Evolutionary conservation across 2,888 invertebrate species (phyloP).

Genomic region (Caenorhabditis drosophilae): DNA sequence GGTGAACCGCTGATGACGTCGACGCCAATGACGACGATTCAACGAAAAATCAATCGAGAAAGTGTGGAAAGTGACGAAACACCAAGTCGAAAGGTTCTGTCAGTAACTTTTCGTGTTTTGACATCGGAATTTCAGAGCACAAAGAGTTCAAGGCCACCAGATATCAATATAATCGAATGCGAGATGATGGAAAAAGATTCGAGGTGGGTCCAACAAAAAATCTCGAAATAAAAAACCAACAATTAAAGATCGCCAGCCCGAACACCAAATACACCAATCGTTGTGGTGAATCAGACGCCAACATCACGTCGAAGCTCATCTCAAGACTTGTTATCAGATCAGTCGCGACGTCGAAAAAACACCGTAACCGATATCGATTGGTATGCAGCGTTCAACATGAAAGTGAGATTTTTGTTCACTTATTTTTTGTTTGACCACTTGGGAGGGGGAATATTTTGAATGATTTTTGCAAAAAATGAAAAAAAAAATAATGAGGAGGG

Average conservation of each 20-base stretch:
- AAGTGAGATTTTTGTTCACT: conserved; percentile 22
- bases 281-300: conserved; percentile 45
- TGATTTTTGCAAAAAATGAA: no score
- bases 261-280: conserved; percentile 42
- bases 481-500: no score
- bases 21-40: conserved; percentile 43
- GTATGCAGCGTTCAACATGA: conserved; percentile 55
- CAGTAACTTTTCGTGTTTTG: no score
- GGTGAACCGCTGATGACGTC: conserved; percentile 42
- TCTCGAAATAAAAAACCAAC: conserved; percentile 9
- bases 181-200: conserved; percentile 14
- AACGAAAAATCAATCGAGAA: conserved; percentile 18
- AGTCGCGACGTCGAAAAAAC: conserved; percentile 36
- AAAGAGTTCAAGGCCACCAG: conserved; percentile 24
- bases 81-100: not conserved
- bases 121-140: no score
- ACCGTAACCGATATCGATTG: conserved; percentile 54
- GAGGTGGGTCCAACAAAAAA: not conserved
- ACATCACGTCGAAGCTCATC: conserved; percentile 32
- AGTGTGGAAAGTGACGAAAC: not conserved
- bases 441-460: no score
- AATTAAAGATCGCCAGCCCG: conserved; percentile 15
- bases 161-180: conserved; percentile 30
- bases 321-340: conserved; percentile 27
- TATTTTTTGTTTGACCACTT: not conserved